Evolutionary conservation across 1,140 invertebrate species (phyloP), one percentile per base, ranked within the genome.

Genomic region (Aricia agestis): DNA sequence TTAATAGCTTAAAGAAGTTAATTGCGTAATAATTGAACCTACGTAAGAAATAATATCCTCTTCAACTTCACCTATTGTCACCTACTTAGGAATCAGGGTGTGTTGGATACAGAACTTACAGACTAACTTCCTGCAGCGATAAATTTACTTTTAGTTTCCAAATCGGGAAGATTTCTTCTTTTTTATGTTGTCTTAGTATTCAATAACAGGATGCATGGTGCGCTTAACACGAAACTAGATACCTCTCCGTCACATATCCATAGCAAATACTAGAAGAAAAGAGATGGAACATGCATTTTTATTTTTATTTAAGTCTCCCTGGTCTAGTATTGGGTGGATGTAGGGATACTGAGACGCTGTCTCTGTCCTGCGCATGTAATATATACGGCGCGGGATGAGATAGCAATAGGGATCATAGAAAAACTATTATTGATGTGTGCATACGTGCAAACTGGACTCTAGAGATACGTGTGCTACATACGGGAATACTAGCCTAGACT

Each of bases 381-480:
- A 32, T 32, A 7, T 25, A 57, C 17, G 31, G 6, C 70, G 68
- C 41, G 61, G 74, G 82, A 65, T 66, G 81, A 78, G 80, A 76
- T 63, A 78, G 79, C 61, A 73, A 84, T 77, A 85, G 81, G 86
- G 83, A 86, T 87, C 78, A 82, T 85, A 85, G 82, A 82, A 80
- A 82, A 82, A 74, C 71, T 72, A 66, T 67, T 81, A 76, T 77
- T 72, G 41, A 66, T 73, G 75, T 75, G 74, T 81, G 80, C 69
- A 78, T 76, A 79, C 78, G 79, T 84, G 82, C 75, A 76, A 70
- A 80, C 76, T 82, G 78, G 81, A 81, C 76, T 82, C 76, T 78
- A 80, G 80, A 83, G 52, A 73, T 78, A 78, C 73, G 80, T 78
- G 84, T 83, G 73, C 78, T 79, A 83, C 80, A 80, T 82, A 84